Evolutionary conservation across 2,888 invertebrate species (phyloP), one percentile per base, ranked within the genome.

Genomic region (Tribolium freemani): DNA sequence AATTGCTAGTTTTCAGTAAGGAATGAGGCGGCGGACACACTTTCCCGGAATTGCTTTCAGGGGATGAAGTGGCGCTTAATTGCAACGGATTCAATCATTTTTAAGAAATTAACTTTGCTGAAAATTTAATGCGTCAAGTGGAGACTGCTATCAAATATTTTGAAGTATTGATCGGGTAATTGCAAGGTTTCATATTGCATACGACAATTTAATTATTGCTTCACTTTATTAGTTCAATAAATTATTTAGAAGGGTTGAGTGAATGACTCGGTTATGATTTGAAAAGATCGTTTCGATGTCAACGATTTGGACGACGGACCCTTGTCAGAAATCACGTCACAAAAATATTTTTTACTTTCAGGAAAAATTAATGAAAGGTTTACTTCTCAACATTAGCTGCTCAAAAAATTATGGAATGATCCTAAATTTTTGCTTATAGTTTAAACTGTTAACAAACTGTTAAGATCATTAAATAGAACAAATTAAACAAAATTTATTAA

Each of bases 1-100:
- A 83, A 83, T 80, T 76, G 79, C 76, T 78, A 82, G 80, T 84
- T 82, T 82, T 79, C 81, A 77, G 81, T 80, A 80, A 81, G 79
- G 75, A 80, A 80, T 78, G 78, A 48, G 48, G 0, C 13, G 45
- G 45, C 11, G 31, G 38, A 38, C 38, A 38, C 38, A 38, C 38
- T 38, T 38, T 38, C 38, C 8, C 9, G 38, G 38, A 38, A 38
- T 38, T 38, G 38, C 38, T 38, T 38, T n/a, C 38, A 38, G 56
- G 31, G 38, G 11, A 11, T 30, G 54, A n/a, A 11, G 48, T 48
- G 11, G 10, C 11, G 45, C n/a, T 16, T 16, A 48, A 48, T 10
- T 48, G 10, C 5, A 9, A 38, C n/a, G 8, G n/a, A 38, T 38
- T 38, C 38, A 38, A 38, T 38, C 38, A 38, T n/a, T 38, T 38